phyloP scores from a whole-genome alignment of 2,888 invertebrate species.

The Coenonympha glycerion region DNA sequence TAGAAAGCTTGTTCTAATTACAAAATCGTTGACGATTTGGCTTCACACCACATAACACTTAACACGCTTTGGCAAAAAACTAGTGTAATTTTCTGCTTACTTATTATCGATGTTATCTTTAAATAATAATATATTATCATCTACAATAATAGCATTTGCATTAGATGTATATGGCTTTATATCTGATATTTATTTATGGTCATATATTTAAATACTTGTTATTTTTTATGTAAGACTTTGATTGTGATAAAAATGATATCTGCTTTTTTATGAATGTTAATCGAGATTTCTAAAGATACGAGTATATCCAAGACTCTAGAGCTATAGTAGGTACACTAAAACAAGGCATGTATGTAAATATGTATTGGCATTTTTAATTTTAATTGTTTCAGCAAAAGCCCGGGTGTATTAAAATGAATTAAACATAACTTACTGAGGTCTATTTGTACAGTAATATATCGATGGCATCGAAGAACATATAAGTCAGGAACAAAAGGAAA shows the following conservation, averaged over 20 bases:
- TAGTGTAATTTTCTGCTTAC: conserved; percentile 17
- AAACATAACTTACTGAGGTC: conserved; percentile 23
- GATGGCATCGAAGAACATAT: conserved; percentile 20
- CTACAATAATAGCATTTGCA: conserved; percentile 4
- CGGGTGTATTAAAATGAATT: conserved; percentile 48
- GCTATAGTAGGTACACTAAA: neutral
- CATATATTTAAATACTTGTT: neutral
- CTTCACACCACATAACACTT: conserved; percentile 20
- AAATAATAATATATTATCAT: neutral
- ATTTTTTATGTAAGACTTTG: neutral
- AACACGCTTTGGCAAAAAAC: conserved; percentile 19
- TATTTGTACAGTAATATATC: conserved; percentile 13
- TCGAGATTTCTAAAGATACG: neutral
- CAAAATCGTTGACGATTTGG: conserved; percentile 14
- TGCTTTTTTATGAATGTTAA: neutral
- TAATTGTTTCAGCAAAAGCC: conserved; percentile 70
- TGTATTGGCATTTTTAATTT: conserved; percentile 50
- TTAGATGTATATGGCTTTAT: conserved; percentile 5
- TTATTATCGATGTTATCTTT: conserved; percentile 11
- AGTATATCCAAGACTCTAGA: neutral
- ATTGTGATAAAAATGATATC: neutral
- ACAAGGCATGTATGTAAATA: conserved; percentile 28
- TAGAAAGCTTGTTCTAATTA: conserved; percentile 21
- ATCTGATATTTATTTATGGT: neutral
- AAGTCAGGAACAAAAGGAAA: conserved; percentile 2